phyloP scores from a whole-genome alignment of 2,888 invertebrate species.

The Drosophila niveifrons region DNA sequence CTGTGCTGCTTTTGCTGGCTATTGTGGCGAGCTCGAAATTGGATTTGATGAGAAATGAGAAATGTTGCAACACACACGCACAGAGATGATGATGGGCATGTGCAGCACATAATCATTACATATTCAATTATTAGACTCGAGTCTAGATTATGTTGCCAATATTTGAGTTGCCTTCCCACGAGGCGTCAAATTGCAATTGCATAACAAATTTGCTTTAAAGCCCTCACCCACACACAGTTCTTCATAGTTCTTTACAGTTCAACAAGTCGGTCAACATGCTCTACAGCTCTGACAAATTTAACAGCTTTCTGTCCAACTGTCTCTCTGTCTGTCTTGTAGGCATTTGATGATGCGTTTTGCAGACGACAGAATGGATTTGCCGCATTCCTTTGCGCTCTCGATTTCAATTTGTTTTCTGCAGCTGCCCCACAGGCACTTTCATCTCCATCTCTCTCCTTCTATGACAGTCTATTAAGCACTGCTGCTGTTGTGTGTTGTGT shows the following conservation, averaged over 20 bases:
- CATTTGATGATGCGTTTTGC: conserved; percentile 7
- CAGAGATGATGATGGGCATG: too few relatives aligned
- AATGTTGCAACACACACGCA: not conserved
- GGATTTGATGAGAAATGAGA: not conserved
- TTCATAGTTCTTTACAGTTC: conserved; percentile 4
- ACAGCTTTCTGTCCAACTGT: not conserved
- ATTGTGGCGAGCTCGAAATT: not conserved
- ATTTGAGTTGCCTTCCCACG: conserved; percentile 2
- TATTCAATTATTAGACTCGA: conserved; percentile 14
- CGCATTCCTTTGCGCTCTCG: conserved; percentile 3
- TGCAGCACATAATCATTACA: conserved; percentile 4
- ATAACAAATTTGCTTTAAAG: conserved; percentile 4
- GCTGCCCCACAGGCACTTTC: conserved; percentile 4
- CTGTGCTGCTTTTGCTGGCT: conserved; percentile 1
- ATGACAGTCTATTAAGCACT: conserved; percentile 6
- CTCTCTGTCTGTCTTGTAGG: conserved; percentile 4
- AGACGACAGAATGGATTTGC: not conserved
- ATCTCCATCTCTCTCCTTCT: not conserved
- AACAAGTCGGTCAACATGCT: conserved; percentile 17
- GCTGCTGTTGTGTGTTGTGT: conserved; percentile 5
- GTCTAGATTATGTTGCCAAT: conserved; percentile 1
- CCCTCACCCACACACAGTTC: not conserved
- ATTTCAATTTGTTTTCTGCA: conserved; percentile 28
- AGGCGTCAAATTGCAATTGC: conserved; percentile 19
- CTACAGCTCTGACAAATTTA: not conserved